A percentile compares a stretch with the other conserved stretches of the same genome.
phyloP scores from a whole-genome alignment of 2,797 vertebrate genomes.

The Leucoraja ocellata region DNA sequence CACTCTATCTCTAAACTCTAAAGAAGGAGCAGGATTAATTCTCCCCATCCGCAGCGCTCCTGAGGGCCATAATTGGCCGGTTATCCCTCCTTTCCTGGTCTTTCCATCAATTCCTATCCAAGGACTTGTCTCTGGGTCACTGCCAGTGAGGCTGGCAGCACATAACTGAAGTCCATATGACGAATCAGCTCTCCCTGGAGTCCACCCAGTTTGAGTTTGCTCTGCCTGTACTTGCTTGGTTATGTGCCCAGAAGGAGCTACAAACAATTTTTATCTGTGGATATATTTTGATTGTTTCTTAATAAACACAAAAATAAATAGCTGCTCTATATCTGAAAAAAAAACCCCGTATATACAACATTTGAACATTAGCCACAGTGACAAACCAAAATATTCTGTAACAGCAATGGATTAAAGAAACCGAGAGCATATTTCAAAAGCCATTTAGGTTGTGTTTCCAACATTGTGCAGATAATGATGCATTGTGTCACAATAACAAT shows the following conservation, averaged over 20 bases:
- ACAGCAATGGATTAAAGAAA: not conserved
- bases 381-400: not conserved
- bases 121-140: not conserved
- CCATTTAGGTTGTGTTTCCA: not conserved
- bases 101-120: too few species aligned
- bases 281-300: not conserved
- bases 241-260: not conserved
- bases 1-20: too few species aligned
- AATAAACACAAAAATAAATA: not conserved
- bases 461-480: constrained; percentile 54
- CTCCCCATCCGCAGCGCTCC: not conserved
- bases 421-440: not conserved
- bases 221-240: not conserved
- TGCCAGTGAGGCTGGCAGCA: not conserved
- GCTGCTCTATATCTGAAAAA: too few species aligned
- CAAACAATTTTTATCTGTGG: not conserved
- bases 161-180: not conserved
- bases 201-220: not conserved
- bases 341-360: not conserved
- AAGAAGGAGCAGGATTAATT: not conserved
- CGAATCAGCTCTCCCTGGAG: not conserved
- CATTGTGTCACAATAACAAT: constrained; percentile 48
- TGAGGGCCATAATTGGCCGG: too few species aligned
- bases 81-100: not conserved
- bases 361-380: constrained; percentile 2